These are phyloP conservation scores for Zophobas atratus DNA, from an alignment of 1,140 invertebrate species.

Conservation along the genomic window DNA sequence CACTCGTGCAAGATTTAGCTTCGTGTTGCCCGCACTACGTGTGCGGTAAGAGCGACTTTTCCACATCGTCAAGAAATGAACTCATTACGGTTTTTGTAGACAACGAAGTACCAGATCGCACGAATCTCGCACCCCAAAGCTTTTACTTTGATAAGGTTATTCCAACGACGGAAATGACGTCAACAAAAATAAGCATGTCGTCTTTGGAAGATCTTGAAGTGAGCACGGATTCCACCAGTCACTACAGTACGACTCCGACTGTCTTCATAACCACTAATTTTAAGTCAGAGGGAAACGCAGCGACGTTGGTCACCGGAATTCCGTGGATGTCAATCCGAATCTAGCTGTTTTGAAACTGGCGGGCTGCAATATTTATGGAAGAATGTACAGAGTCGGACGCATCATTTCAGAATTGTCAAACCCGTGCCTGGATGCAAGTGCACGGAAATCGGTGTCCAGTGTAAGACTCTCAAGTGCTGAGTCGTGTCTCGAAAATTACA, in stretches of 20 bases:
- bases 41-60: slow-evolving; percentile 68
- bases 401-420: slow-evolving; percentile 89
- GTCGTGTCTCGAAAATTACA: slow-evolving; percentile 1
- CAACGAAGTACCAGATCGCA: no score
- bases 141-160: neutral
- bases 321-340: neutral
- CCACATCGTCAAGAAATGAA: neutral
- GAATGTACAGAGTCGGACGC: slow-evolving; percentile 88
- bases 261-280: neutral
- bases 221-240: no score
- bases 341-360: slow-evolving; percentile 81
- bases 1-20: slow-evolving; percentile 63
- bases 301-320: neutral
- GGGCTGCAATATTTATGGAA: slow-evolving; percentile 93
- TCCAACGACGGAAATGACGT: slow-evolving; percentile 55
- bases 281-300: neutral
- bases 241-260: slow-evolving; percentile 6
- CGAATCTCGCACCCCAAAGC: no score
- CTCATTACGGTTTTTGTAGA: neutral
- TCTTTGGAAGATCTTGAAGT: no score
- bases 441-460: slow-evolving; percentile 90
- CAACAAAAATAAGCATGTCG: no score
- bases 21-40: slow-evolving; percentile 71
- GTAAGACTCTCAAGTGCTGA: slow-evolving; percentile 79
- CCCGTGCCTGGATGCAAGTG: slow-evolving; percentile 89